Conservation (phyloP, 2,113 vertebrate genomes). For the Pao palembangensis region DNA sequence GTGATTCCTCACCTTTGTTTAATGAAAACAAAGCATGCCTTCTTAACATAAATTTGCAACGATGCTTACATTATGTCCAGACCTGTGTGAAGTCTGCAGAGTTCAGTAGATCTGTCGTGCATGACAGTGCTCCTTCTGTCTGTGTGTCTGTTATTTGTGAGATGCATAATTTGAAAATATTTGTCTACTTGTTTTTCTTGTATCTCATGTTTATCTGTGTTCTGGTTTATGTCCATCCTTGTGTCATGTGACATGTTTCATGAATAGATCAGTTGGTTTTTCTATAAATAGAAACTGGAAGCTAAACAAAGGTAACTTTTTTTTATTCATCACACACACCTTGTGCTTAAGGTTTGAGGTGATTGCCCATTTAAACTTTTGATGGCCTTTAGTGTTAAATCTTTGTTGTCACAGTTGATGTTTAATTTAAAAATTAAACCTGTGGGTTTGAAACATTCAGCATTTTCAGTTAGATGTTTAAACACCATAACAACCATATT, state of each 20-base stretch:
- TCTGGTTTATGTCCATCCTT: conserved; percentile 4
- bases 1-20: conserved; percentile 2
- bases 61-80: not conserved
- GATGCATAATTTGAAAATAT: not conserved
- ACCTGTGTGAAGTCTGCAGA: conserved; percentile 45
- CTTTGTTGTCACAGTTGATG: conserved; percentile 1
- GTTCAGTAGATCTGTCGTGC: conserved; percentile 77
- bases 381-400: not conserved
- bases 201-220: conserved; percentile 19
- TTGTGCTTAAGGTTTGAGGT: not conserved
- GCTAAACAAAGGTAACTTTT: not conserved
- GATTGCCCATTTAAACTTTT: too few relatives aligned
- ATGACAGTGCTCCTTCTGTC: conserved; percentile 42
- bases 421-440: conserved; percentile 5
- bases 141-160: conserved; percentile 22
- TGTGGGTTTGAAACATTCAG: not conserved
- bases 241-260: not conserved
- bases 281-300: not conserved
- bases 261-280: not conserved
- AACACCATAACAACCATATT: too few relatives aligned
- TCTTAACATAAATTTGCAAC: not conserved
- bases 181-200: not conserved
- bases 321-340: too few relatives aligned
- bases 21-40: conserved; percentile 34
- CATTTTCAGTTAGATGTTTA: too few relatives aligned